Evolutionary conservation across 2,113 vertebrate genomes (phyloP).

Genomic region (Tyrannus savana): DNA sequence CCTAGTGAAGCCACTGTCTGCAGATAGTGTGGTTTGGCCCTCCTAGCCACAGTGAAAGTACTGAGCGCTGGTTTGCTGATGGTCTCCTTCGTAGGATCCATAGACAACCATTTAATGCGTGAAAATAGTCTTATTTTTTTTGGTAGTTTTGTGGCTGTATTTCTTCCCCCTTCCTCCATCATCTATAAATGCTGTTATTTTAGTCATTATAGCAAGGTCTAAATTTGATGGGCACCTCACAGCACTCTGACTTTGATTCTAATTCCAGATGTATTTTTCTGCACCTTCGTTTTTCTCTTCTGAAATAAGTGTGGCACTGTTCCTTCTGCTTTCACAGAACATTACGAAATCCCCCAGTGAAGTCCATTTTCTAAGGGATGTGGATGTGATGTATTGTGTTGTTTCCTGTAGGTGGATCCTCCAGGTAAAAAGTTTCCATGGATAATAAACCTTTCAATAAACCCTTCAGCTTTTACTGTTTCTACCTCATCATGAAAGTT

Average conservation of each 20-base stretch:
- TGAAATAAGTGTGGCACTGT: not conserved
- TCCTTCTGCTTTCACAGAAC: not conserved
- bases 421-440: slow-evolving; percentile 16
- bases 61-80: not conserved
- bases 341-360: not conserved
- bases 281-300: not conserved
- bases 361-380: not conserved
- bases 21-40: not conserved
- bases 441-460: not conserved
- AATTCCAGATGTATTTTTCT: not conserved
- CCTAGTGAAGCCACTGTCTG: not conserved
- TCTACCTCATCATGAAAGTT: not conserved
- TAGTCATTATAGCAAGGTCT: not conserved
- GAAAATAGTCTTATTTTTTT: not conserved
- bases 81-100: not conserved
- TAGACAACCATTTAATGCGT: not conserved
- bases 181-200: not conserved
- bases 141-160: not conserved
- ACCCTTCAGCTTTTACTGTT: not conserved
- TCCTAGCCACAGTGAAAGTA: not conserved
- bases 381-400: not conserved
- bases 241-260: not conserved
- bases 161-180: not conserved
- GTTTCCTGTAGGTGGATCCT: not conserved
- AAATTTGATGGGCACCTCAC: not conserved